Percentiles rank a stretch among this genome's conserved stretches.
Conservation (phyloP, 2,113 vertebrate genomes). For the Poecile atricapillus region DNA sequence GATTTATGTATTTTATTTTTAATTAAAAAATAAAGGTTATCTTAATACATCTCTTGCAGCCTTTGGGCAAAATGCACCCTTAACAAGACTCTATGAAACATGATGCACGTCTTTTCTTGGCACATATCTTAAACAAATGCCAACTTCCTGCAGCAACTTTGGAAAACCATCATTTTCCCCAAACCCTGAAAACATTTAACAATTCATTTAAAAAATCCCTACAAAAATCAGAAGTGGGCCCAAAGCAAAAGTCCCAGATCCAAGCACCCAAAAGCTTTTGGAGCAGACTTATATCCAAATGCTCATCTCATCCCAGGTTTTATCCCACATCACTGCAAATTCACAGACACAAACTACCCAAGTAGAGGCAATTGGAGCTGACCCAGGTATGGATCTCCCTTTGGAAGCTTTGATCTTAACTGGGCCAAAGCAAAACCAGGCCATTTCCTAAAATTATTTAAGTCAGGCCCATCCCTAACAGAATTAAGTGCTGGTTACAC, state of each 20-base stretch:
- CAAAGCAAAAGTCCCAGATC: neutral
- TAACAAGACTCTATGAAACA: constrained; percentile 64
- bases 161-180: constrained; percentile 36
- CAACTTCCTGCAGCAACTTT: constrained; percentile 47
- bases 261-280: constrained; percentile 17
- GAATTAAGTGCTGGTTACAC: constrained; percentile 56
- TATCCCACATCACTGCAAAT: constrained; percentile 6
- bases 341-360: neutral
- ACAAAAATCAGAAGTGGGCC: constrained; percentile 30
- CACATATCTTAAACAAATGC: constrained; percentile 67
- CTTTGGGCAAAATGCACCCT: constrained; percentile 63
- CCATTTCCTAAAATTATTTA: neutral
- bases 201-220: constrained; percentile 44
- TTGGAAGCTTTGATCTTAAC: neutral
- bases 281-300: constrained; percentile 65
- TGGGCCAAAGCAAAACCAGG: neutral
- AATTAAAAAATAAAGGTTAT: constrained; percentile 83
- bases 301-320: constrained; percentile 53
- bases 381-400: neutral
- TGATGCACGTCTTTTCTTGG: constrained; percentile 47
- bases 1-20: constrained; percentile 74
- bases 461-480: neutral
- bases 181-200: constrained; percentile 19
- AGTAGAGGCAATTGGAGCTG: neutral
- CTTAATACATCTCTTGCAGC: constrained; percentile 74